Base-by-base conservation (phyloP, 1,140 invertebrate genomes). In the Rhizoglyphus robini region DNA sequence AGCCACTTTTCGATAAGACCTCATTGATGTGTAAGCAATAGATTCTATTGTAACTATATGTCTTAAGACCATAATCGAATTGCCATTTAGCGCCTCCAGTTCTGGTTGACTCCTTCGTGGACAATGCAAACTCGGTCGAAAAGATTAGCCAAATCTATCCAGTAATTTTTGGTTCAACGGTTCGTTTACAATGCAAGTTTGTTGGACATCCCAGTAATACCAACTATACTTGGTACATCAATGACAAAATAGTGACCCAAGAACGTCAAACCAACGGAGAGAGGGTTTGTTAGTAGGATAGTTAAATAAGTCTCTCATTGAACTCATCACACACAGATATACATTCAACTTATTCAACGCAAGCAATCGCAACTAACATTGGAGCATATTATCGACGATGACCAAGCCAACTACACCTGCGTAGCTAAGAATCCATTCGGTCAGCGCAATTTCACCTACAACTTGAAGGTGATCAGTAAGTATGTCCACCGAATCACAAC, bases 331-430 rank as follows among this genome's bases (percentile, higher is more conserved):
- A n/a, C 3, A n/a, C n/a, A n/a, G n/a, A n/a, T n/a, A n/a, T n/a
- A n/a, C n/a, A n/a, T n/a, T n/a, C n/a, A n/a, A n/a, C n/a, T n/a
- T n/a, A n/a, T n/a, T n/a, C n/a, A n/a, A n/a, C n/a, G n/a, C n/a
- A n/a, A n/a, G n/a, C n/a, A n/a, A n/a, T n/a, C 41, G 23, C 15
- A 46, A 15, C 34, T 69, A 41, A 23, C 29, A 18, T 49, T 70
- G 41, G 59, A 69, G 13, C 64, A 67, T 29, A 8, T 70, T 5
- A 32, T 46, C 18, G 23, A 32, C 0, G 20, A 30, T n/a, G 71
- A 74, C 63, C 66, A 70, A 20, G 73, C 71, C 20, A 71, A 72
- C 59, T 74, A 73, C 51, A 71, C 72, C 1, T 74, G 73, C 59
- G 36, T 68, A 11, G 72, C 68, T 5, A 36, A 65, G 29, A 74